A percentile compares a stretch with the other conserved stretches of the same genome.
Conservation (phyloP, 35 echinoderm and acorn worm genomes). For the Acanthaster planci region DNA sequence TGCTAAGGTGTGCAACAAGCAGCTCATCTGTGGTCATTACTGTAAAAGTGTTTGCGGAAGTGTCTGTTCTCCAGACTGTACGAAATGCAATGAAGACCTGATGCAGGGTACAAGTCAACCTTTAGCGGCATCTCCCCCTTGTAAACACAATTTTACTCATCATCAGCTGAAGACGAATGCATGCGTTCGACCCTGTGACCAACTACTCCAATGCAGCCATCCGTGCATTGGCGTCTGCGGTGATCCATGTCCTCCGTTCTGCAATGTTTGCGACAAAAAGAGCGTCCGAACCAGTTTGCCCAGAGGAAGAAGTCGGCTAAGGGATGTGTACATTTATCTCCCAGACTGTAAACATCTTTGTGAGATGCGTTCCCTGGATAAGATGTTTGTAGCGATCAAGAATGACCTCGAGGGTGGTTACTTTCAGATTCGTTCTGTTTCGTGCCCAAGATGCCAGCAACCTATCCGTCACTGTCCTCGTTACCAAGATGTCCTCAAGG, state of each 20-base stretch:
- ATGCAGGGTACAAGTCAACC: background rate
- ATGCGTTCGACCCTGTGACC: slow-evolving; percentile 7
- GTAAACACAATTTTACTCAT: slow-evolving; percentile 27
- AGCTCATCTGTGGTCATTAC: slow-evolving; percentile 40
- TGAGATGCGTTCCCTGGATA: background rate
- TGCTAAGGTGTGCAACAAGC: slow-evolving; percentile 12
- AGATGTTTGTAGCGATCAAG: slow-evolving; percentile 2
- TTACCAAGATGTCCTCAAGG: background rate
- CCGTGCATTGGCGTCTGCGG: slow-evolving; percentile 69
- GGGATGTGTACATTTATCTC: slow-evolving; percentile 1
- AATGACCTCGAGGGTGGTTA: background rate
- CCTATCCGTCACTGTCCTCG: background rate
- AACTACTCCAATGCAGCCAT: slow-evolving; percentile 58
- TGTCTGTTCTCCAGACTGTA: slow-evolving; percentile 31
- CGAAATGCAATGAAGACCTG: background rate
- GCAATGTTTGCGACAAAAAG: slow-evolving; percentile 52
- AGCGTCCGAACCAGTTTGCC: background rate
- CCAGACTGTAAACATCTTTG: slow-evolving; percentile 17
- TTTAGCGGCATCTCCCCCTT: background rate
- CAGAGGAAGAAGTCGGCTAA: background rate
- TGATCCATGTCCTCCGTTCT: slow-evolving; percentile 68
- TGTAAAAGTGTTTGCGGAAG: slow-evolving; percentile 39
- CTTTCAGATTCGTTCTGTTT: background rate
- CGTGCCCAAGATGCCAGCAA: slow-evolving; percentile 4
- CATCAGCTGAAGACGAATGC: background rate